Evolutionary conservation across 2,888 invertebrate species (phyloP), one percentile per base, ranked within the genome.

Genomic region (Meloe dianella): DNA sequence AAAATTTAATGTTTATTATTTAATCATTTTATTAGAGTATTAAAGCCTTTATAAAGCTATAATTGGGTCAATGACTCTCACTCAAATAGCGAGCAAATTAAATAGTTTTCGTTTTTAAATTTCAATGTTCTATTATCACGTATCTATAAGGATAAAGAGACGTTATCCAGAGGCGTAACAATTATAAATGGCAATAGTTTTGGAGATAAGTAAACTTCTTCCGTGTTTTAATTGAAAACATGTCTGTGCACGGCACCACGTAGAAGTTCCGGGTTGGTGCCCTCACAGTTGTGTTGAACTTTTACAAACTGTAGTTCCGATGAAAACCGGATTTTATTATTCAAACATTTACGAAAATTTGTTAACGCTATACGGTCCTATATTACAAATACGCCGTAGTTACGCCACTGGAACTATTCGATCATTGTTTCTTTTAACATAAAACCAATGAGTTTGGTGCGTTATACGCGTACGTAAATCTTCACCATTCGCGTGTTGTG

Each of bases 381-480:
- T n/a, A n/a, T n/a, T n/a, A n/a, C n/a, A n/a, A n/a, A n/a, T n/a
- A 7, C 1, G 1, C 3, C 14, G 14, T 14, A 20, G 47, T 20
- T 10, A 10, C 47, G 47, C 47, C 47, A 20, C 60, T 24, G 32
- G n/a, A 2, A 7, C 20, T 14, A 14, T n/a, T n/a, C 30, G 9
- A 20, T 30, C 22, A 61, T 47, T 61, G 41, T 61, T 38, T 38
- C 10, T 10, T 57, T 38, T 22, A 41, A 60, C 57, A 66, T 62
- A 22, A 56, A 64, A 60, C 62, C 64, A 61, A 67, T 64, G 67
- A 62, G 64, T 62, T 29, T 57, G 51, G 67, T 64, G 78, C 78
- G 77, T 78, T 78, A 73, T 73, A 71, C 71, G 68, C 61, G 69
- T 68, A 71, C 78, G 78, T 80, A 80, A 80, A 80, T 79, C 79